Conservation (phyloP, 2,113 vertebrate species). For the Oreochromis aureus region DNA sequence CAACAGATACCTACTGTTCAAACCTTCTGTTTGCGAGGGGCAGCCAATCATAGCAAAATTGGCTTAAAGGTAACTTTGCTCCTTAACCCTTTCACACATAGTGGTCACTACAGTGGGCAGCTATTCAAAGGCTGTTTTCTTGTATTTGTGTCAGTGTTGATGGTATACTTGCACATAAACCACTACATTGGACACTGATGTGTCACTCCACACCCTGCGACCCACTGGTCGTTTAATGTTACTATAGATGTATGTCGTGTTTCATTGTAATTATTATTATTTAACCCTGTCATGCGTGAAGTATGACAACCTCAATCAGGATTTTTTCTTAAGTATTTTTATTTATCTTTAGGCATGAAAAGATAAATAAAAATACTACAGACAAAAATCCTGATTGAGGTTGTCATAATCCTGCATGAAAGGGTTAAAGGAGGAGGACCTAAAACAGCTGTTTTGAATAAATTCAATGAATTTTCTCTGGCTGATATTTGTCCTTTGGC, state of each 20-base stretch:
- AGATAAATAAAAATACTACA: not conserved
- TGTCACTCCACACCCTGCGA: not conserved
- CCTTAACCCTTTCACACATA: not conserved
- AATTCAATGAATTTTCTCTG: not conserved
- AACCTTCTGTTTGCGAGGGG: not conserved
- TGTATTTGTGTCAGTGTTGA: not conserved
- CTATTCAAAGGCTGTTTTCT: not conserved
- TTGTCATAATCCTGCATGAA: not conserved
- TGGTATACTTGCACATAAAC: not conserved
- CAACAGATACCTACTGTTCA: not conserved
- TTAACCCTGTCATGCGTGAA: not conserved
- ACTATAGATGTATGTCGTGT: not conserved
- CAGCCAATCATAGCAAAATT: not conserved
- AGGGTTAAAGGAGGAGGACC: not conserved
- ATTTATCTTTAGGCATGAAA: not conserved
- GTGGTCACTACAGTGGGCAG: not conserved
- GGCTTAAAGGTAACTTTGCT: not conserved
- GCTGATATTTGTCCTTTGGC: not conserved
- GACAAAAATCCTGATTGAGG: not conserved
- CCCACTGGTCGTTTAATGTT: not conserved
- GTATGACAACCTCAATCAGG: not conserved
- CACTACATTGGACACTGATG: not conserved
- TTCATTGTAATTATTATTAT: not conserved
- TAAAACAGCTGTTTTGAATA: not conserved
- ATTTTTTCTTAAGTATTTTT: not conserved